Evolutionary conservation across 2,797 vertebrate genomes (phyloP), one percentile per base, ranked within the genome.

Genomic region (Girardinus metallicus): DNA sequence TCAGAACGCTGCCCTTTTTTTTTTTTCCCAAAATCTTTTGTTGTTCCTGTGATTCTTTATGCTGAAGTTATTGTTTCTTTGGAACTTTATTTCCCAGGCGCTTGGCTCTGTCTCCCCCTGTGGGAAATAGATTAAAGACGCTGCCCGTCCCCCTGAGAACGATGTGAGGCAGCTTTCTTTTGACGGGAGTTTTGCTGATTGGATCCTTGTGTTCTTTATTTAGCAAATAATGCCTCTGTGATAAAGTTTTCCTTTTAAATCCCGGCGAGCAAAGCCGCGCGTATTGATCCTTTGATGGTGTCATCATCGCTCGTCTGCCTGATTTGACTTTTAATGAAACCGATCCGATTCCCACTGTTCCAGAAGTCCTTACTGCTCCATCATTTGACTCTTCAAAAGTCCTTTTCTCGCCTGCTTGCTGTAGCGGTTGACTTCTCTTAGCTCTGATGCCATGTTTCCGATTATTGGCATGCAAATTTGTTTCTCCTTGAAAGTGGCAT

Each of bases 161-260:
- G 46, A 46, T 13, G n/a, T 21, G n/a, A 71, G 72, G 66, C 75
- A 64, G 53, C 75, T 26, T 78, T 47, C 39, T 78, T 66, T 73
- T 64, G 64, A 72, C 23, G 11, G 31, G 73, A 78, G 34, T 29
- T 43, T 78, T 64, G 55, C 78, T 78, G 73, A 75, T 47, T 85
- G 79, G 66, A 49, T 23, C 73, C 74, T 74, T 78, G 36, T 75
- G 75, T 72, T 77, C 72, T 77, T 78, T 81, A 78, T 74, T 78
- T 81, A 80, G 75, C 73, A 44, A 16, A 51, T 53, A 34, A 64
- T 46, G 39, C 60, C 26, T 55, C 76, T 78, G 51, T 39, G n/a
- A 49, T 74, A 13, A 82, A 51, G 51, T 78, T 78, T n/a, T 66
- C 3, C 47, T 75, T 29, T 39, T 49, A 39, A 21, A 47, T 64